These are phyloP conservation scores for Macropus fuliginosus DNA, from an alignment of 2,797 vertebrate species.

Conservation along the genomic window DNA sequence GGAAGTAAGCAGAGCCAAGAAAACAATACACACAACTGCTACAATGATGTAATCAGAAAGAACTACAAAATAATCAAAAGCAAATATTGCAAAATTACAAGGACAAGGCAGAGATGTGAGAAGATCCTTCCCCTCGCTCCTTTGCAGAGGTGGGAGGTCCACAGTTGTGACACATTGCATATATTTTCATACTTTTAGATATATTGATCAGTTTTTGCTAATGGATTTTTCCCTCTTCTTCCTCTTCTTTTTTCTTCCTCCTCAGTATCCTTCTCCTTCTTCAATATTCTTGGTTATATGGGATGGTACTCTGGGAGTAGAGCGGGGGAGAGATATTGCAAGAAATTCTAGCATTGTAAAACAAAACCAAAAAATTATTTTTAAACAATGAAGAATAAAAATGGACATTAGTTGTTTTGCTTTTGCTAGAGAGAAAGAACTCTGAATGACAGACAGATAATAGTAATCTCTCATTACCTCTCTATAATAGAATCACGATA, in stretches of 20 bases:
- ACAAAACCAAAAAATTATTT: neutral
- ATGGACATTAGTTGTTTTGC: neutral
- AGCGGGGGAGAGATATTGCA: neutral
- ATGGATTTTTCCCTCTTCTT: neutral
- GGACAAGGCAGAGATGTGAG: neutral
- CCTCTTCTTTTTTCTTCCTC: neutral
- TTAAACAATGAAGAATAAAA: neutral
- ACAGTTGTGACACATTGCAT: neutral
- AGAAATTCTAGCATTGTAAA: neutral
- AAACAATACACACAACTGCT: neutral
- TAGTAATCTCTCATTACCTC: neutral
- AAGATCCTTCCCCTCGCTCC: neutral
- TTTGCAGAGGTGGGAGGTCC: neutral
- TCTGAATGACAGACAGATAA: neutral
- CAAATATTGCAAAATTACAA: neutral
- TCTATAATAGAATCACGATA: neutral
- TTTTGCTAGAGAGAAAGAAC: neutral
- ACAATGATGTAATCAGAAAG: neutral
- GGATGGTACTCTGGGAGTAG: neutral
- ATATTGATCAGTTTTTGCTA: neutral
- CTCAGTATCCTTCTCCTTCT: neutral
- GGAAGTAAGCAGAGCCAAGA: neutral
- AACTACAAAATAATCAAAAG: neutral
- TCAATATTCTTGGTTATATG: neutral
- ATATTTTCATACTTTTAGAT: neutral